A percentile compares a stretch with the other conserved stretches of the same genome.
Conservation (phyloP, 2,888 invertebrate species). For the Platycheirus albimanus region DNA sequence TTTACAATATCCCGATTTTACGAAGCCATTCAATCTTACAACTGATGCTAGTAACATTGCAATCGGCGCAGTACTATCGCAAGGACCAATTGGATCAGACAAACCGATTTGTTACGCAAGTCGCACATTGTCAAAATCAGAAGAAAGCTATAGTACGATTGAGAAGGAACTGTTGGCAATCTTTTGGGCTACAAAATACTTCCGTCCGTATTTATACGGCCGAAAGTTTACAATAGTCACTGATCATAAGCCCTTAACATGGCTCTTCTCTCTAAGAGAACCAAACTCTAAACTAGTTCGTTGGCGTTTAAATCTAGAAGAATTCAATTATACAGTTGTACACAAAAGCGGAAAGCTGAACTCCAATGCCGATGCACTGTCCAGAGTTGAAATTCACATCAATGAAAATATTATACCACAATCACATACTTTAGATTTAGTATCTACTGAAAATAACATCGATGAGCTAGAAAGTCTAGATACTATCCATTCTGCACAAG, state of each 20-base stretch:
- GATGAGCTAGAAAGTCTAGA: constrained; percentile 1
- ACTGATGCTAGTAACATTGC: constrained; percentile 69
- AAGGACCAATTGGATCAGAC: constrained; percentile 59
- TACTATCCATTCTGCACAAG: constrained; percentile 24
- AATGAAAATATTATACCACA: constrained; percentile 16
- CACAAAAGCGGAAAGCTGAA: constrained; percentile 46
- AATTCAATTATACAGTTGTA: constrained; percentile 31
- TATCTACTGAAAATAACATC: constrained; percentile 15
- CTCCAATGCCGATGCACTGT: constrained; percentile 53
- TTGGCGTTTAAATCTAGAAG: constrained; percentile 55
- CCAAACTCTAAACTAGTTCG: constrained; percentile 57
- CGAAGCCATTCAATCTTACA: constrained; percentile 59
- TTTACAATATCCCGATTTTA: constrained; percentile 50
- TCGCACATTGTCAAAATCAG: constrained; percentile 74
- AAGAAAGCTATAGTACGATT: constrained; percentile 75
- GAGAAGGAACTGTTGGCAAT: constrained; percentile 76
- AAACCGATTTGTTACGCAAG: constrained; percentile 76
- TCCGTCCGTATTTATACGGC: too few relatives aligned
- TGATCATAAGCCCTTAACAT: constrained; percentile 79
- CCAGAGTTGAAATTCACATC: constrained; percentile 37
- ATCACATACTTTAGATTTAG: neutral
- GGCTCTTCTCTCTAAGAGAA: constrained; percentile 77
- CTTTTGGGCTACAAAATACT: too few relatives aligned
- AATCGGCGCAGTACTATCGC: constrained; percentile 62
- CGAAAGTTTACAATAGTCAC: constrained; percentile 79